Percentiles rank a stretch among this genome's conserved stretches.
phyloP scores from a whole-genome alignment of 2,113 vertebrate species.

The Vicugna pacos region DNA sequence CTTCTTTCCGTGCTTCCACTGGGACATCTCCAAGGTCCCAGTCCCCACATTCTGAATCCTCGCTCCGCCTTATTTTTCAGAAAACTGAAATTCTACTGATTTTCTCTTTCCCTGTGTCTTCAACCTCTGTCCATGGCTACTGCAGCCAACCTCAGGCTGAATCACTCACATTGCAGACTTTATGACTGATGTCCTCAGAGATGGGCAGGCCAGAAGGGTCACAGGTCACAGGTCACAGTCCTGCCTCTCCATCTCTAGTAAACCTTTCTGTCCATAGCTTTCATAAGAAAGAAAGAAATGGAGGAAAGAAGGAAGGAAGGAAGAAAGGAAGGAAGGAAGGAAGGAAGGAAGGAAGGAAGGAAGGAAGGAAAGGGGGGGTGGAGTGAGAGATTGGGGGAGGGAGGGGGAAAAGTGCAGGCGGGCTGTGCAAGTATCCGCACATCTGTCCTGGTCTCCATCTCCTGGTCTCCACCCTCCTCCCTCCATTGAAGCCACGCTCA shows the following conservation, averaged over 20 bases:
- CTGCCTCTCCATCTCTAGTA: neutral
- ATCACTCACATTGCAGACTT: neutral
- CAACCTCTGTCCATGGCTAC: neutral
- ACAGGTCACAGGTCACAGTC: neutral
- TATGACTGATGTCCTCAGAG: neutral
- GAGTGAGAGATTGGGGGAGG: too few relatives aligned
- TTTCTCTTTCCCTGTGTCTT: neutral
- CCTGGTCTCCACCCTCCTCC: neutral
- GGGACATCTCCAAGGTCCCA: neutral
- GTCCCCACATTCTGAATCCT: neutral
- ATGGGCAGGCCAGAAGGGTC: neutral
- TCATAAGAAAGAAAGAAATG: fast-evolving
- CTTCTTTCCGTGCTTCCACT: neutral
- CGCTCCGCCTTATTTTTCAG: neutral
- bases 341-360: too few relatives aligned
- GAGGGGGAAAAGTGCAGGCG: neutral
- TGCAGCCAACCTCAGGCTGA: neutral
- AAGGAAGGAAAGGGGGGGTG: too few relatives aligned
- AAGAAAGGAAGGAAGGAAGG: too few relatives aligned
- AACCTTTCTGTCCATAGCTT: neutral
- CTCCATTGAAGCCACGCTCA: neutral
- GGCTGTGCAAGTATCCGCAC: neutral
- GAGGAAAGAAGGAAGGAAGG: fast-evolving
- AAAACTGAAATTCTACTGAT: neutral
- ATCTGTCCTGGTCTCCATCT: neutral